Base-by-base conservation (phyloP, 2,888 invertebrate genomes). In the Hemithea aestivaria region DNA sequence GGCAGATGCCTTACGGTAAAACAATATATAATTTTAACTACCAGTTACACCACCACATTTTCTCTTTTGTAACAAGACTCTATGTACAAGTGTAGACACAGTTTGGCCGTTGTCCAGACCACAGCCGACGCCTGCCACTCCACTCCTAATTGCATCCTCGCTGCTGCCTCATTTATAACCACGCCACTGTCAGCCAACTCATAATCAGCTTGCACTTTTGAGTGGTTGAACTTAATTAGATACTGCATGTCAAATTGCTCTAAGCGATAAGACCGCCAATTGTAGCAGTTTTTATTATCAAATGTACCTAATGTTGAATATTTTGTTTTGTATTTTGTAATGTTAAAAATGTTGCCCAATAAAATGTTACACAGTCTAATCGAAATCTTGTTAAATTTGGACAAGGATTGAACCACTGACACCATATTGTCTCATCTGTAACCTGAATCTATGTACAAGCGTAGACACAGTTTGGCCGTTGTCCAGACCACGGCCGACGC, bases 61-160 rank as follows among this genome's bases (percentile, higher is more conserved):
- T n/a, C n/a, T n/a, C n/a, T n/a, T n/a, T n/a, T n/a, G n/a, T n/a
- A n/a, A n/a, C n/a, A n/a, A n/a, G n/a, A n/a, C n/a, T n/a, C n/a
- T n/a, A n/a, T 49, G 49, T 10, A 29, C 23, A 5, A 29, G 47
- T 24, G 28, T 20, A n/a, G 6, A 20, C 2, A 21, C 22, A n/a
- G 31, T 30, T 51, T 67, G 65, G 66, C 53, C 20, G 10, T n/a
- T 6, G 12, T 59, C 69, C 69, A 69, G 60, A 56, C 54, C 53
- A 46, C 56, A 44, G 51, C 48, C 31, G 49, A 56, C 58, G 53
- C 45, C 56, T 51, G 48, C 56, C 57, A 57, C 62, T 66, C 62
- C 56, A 51, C 53, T 58, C 53, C 66, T 73, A 73, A 74, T 73
- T 68, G 66, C 67, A 61, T 60, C 44, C 60, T 54, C 53, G 51